Evolutionary conservation across 2,797 vertebrate species (phyloP).

Genomic region (Phaenicophaeus curvirostris): DNA sequence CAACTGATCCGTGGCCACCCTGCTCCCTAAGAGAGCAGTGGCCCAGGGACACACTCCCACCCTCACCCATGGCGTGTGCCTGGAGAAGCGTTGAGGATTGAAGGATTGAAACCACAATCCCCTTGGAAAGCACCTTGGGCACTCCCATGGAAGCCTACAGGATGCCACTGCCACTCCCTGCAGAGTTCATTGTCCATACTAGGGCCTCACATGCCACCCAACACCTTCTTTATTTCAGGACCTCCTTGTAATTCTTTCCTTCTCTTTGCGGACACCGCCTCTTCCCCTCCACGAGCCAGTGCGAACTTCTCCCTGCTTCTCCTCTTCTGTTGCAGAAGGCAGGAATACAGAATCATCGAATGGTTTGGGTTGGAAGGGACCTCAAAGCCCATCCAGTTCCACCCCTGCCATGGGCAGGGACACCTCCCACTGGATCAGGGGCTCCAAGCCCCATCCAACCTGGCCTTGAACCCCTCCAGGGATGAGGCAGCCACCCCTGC

Average conservation of each 20-base stretch:
- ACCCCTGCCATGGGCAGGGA: too few relatives aligned
- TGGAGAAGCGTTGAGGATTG: too few relatives aligned
- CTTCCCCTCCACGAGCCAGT: background rate
- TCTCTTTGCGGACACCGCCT: background rate
- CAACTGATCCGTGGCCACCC: background rate
- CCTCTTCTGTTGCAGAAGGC: background rate
- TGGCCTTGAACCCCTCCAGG: too few relatives aligned
- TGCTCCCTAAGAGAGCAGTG: background rate
- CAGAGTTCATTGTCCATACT: background rate
- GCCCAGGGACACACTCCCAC: background rate
- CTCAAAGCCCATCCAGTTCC: too few relatives aligned
- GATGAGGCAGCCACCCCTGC: too few relatives aligned
- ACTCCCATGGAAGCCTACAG: background rate
- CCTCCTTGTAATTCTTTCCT: background rate
- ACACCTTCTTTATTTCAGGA: background rate
- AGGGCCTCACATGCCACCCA: background rate
- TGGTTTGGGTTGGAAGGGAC: too few relatives aligned
- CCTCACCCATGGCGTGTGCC: background rate
- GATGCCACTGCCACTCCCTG: background rate
- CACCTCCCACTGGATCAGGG: too few relatives aligned
- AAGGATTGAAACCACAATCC: background rate
- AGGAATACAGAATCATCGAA: background rate
- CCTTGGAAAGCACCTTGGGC: background rate
- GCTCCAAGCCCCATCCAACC: too few relatives aligned
- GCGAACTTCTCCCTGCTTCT: background rate